phyloP scores from a whole-genome alignment of 2,888 invertebrate species.

The Chrysolina haemoptera region DNA sequence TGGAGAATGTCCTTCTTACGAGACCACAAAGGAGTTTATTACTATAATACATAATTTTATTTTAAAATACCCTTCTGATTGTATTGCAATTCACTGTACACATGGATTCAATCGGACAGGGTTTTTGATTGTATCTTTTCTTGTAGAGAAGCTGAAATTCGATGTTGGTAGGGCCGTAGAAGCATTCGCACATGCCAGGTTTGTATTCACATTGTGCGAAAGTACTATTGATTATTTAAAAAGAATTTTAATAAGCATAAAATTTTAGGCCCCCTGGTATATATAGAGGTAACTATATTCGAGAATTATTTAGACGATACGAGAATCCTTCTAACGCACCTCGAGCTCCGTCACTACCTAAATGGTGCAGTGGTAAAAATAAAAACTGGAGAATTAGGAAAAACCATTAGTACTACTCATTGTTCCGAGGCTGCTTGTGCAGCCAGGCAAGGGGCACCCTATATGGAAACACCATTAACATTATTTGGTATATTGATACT shows the following conservation, averaged over 20 bases:
- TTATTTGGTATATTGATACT: too few species aligned
- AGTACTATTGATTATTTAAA: too few species aligned
- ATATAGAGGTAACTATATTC: constrained; percentile 96
- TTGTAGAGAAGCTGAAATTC: constrained; percentile 88
- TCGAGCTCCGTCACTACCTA: constrained; percentile 84
- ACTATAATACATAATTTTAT: constrained; percentile 85
- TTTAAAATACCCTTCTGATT: constrained; percentile 82
- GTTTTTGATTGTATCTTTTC: constrained; percentile 91
- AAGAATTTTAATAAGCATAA: not conserved
- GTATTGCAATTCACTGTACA: constrained; percentile 92
- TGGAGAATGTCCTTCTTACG: constrained; percentile 89
- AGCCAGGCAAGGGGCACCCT: too few species aligned
- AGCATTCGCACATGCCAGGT: constrained; percentile 82
- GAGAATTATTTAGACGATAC: constrained; percentile 86
- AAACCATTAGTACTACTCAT: not conserved
- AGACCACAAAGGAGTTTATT: constrained; percentile 89
- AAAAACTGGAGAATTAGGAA: not conserved
- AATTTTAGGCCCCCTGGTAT: constrained; percentile 89
- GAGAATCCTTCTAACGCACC: constrained; percentile 81
- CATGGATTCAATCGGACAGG: constrained; percentile 99
- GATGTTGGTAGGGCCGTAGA: constrained; percentile 87
- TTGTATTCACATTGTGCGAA: constrained; percentile 42
- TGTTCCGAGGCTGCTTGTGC: not conserved
- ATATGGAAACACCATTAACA: too few species aligned
- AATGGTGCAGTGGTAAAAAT: constrained; percentile 74